Base-by-base conservation (phyloP, 1,140 invertebrate species). In the Alviniconcha marisindica region DNA sequence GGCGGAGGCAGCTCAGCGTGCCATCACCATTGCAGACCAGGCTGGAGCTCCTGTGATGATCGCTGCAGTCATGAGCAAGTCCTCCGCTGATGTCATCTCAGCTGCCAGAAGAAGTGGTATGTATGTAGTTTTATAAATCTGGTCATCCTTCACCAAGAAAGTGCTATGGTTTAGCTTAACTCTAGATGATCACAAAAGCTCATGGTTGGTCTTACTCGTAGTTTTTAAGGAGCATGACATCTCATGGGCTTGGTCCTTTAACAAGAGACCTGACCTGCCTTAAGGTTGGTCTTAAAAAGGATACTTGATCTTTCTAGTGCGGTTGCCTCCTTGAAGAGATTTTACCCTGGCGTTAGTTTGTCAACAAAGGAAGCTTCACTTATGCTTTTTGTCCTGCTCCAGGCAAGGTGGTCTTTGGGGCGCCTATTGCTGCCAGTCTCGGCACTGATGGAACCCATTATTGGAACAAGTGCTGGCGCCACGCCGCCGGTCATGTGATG, bases 61-160 rank as follows among this genome's bases (percentile, higher is more conserved):
- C 90, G 97, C 98, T 87, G 97, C 99, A 95, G 97, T 99, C 88
- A 99, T 99, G 98, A 97, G 97, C 89, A 97, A 96, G 94, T 95
- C 95, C 88, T 97, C 98, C 21, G 97, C 96, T 74, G 95, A 96
- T 88, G 95, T 96, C 71, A 93, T 99, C 85, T 95, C 95, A 28
- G 93, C 94, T 77, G 96, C 96, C 69, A 94, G 97, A 85, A 94
- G 94, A 87, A 93, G 96, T 85, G 96, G 96, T 93, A 74, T n/a
- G n/a, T n/a, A n/a, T n/a, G 82, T 51, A 28, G 12, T 69, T 12
- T 54, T 54, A 14, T 54, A n/a, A n/a, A n/a, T n/a, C n/a, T n/a
- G n/a, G n/a, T n/a, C n/a, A n/a, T n/a, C n/a, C n/a, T n/a, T n/a
- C n/a, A n/a, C n/a, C n/a, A n/a, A n/a, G n/a, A n/a, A n/a, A n/a